phyloP scores from a whole-genome alignment of 2,888 invertebrate species.

The Eilema sororculum region DNA sequence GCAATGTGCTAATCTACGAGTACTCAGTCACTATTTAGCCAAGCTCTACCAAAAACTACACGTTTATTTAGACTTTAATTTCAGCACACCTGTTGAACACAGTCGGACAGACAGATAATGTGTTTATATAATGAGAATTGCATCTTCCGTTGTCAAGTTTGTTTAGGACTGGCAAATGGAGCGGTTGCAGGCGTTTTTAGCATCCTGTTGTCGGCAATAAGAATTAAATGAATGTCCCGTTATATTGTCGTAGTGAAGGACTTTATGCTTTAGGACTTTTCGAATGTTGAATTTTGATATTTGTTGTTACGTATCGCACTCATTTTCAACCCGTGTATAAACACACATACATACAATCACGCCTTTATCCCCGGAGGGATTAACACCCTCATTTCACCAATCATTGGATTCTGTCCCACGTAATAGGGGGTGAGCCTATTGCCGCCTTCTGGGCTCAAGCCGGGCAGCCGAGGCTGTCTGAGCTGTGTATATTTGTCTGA shows the following conservation, averaged over 20 bases:
- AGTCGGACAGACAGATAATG: conserved; percentile 66
- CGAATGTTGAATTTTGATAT: neutral
- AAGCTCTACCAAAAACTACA: conserved; percentile 56
- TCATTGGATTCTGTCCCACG: too few relatives aligned
- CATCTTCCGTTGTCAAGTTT: conserved; percentile 62
- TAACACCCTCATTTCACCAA: too few relatives aligned
- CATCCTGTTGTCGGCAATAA: conserved; percentile 41
- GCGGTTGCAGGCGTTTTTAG: conserved; percentile 48
- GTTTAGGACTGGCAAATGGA: conserved; percentile 62
- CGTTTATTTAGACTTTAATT: conserved; percentile 79
- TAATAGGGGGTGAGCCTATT: too few relatives aligned
- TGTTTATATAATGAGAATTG: conserved; percentile 78
- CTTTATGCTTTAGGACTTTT: conserved; percentile 6
- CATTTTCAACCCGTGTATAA: too few relatives aligned
- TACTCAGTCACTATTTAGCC: neutral
- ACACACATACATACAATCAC: too few relatives aligned
- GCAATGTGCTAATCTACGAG: too few relatives aligned
- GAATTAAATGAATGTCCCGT: conserved; percentile 39
- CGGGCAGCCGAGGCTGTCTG: too few relatives aligned
- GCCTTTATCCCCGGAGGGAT: too few relatives aligned
- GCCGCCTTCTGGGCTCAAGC: too few relatives aligned
- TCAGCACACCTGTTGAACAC: conserved; percentile 79
- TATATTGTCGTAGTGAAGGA: conserved; percentile 34
- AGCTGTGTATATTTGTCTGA: too few relatives aligned
- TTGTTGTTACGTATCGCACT: too few relatives aligned